Base-by-base conservation (phyloP, 2,888 invertebrate genomes). In the Laspeyria flexula region DNA sequence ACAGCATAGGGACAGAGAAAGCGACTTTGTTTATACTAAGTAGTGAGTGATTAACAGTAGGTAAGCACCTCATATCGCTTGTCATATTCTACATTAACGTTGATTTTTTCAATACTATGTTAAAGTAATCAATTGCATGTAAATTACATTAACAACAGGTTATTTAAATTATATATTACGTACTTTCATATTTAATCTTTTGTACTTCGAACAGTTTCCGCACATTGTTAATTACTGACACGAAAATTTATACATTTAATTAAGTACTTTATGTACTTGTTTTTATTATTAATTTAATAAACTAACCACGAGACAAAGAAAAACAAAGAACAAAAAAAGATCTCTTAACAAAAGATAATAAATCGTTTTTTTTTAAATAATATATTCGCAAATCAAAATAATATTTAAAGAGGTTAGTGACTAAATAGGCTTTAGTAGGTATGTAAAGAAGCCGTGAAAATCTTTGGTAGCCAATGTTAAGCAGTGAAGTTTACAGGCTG, bases 131-230 rank as follows among this genome's bases (percentile, higher is more conserved):
- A 46, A 43, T 37, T 51, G 42, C 38, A 34, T 33, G 43, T 30
- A 44, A 5, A 31, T 35, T 46, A 33, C 33, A 23, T 43, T 62
- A 33, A 37, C 21, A 45, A 54, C 45, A n/a, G 25, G 37, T 45
- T 55, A 48, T 45, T 57, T 43, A 38, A 37, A 48, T 47, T 27
- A 9, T 30, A 43, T 10, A 6, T 7, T 25, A 25, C 1, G 25
- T 25, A 16, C 30, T 45, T 54, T 61, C 39, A 31, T 50, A 11
- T 49, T 43, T 23, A 7, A n/a, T 41, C 43, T 11, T 18, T 43
- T 27, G 25, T 61, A 54, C 44, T 49, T 45, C 33, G 18, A 49
- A 43, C 27, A n/a, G 46, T 51, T 60, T 51, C 52, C 58, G 47
- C n/a, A 15, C 38, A 62, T 57, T 61, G 53, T 60, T 45, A 29